Base-by-base conservation (phyloP, 2,888 invertebrate species). In the Noctuana brunneofusca region DNA sequence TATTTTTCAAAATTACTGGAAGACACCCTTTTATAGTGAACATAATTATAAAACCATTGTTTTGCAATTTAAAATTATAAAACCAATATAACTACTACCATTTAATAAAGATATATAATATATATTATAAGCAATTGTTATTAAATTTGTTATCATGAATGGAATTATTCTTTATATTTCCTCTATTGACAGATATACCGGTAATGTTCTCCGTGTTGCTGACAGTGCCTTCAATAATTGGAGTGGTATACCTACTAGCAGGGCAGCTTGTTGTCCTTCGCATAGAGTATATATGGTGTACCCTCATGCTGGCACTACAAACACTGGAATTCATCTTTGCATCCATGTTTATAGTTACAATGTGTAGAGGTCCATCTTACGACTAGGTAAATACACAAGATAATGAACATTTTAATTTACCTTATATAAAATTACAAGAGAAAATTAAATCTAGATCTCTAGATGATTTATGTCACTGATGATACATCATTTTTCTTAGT, bases 221-320 rank as follows among this genome's bases (percentile, higher is more conserved):
- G 71, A 96, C 97, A 65, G 93, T 97, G 73, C 98, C 98, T 58
- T 96, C 97, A 67, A 94, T 96, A 60, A 87, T 96, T 71, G 96
- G 96, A 56, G 95, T 97, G n/a, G 83, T 97, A 22, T 98, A 97
- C 87, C 94, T 98, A 70, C 92, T 98, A 69, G 88, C 95, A 66
- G 96, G 96, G 95, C 98, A 98, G 92, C 95, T 95, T 56, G 96
- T 96, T 79, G 95, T 97, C 58, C 93, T 98, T 64, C 93, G 96
- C 76, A 93, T 98, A 73, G 98, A 98, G 89, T 95, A 96, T 73
- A 97, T 98, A 76, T 94, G 98, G 81, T 96, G 97, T 84, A 95
- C 95, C 69, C 95, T 98, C 76, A 96, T 97, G 93, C 89, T 98
- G 66, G 93, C 93, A 60, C 93, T 98, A 73, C 95, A 97, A 81